Evolutionary conservation across 2,797 vertebrate species (phyloP), one percentile per base, ranked within the genome.

Genomic region (Alcedo atthis): DNA sequence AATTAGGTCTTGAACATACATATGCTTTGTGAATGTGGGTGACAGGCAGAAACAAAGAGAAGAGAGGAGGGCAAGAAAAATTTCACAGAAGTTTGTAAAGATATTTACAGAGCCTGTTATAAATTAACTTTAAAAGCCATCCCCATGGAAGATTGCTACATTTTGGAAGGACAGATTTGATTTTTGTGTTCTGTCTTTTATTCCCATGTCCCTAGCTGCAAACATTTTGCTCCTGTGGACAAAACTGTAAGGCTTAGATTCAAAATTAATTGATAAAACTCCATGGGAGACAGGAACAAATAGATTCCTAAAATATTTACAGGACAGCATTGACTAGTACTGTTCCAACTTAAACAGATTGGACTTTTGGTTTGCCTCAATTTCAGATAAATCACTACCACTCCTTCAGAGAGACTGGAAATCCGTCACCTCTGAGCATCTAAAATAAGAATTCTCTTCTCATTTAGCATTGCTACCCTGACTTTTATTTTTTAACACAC

Each of bases 71-170:
- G 25, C n/a, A 83, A 70, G 87, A 77, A 87, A 87, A 84, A 66
- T 18, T 69, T 89, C 86, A 74, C 66, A 48, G 57, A 87, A 86
- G 57, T 93, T 96, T 94, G 57, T 74, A 70, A 80, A 86, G 71
- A 33, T 92, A 89, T 94, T 96, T 94, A 53, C 82, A 91, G 35
- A 90, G 57, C 26, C 48, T 85, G 91, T 86, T 94, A 85, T 63
- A 95, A 94, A 96, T 95, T 91, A 94, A 94, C 92, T 87, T 86
- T 30, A 74, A 76, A 85, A 74, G 88, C 89, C 49, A 73, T 53
- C 69, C 18, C 67, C 18, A 11, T 59, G 84, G 58, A 81, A 62
- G 73, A 25, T 35, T 87, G 68, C 43, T 83, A 26, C 53, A 33
- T 64, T 79, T 64, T 42, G 49, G 42, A 71, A 64, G 45, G 46